Percentiles rank a stretch among this genome's conserved stretches.
phyloP scores from a whole-genome alignment of 1,140 invertebrate species.

The Globodera ellingtonae region DNA sequence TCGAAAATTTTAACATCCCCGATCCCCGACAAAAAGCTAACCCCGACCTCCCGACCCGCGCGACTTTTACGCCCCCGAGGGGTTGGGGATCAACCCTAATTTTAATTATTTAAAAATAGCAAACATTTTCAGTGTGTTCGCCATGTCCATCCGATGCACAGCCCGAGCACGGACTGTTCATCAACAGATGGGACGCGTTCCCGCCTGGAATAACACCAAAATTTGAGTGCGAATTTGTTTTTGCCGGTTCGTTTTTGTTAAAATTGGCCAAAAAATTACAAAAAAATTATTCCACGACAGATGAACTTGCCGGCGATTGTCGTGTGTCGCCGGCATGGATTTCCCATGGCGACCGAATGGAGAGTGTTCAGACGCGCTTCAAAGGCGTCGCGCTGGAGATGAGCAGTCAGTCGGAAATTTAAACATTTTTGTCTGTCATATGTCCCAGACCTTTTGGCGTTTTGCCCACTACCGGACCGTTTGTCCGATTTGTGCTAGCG shows the following conservation, averaged over 20 bases:
- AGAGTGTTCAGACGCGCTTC: constrained; percentile 65
- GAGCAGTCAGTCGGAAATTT: constrained; percentile 16
- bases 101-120: too few species aligned
- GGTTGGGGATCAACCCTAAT: too few species aligned
- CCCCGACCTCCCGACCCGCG: too few species aligned
- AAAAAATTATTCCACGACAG: constrained; percentile 30
- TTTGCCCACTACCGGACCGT: too few species aligned
- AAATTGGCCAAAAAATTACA: too few species aligned
- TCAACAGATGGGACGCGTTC: constrained; percentile 70
- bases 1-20: too few species aligned
- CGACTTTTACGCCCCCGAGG: too few species aligned
- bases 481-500: too few species aligned
- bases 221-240: constrained; percentile 65
- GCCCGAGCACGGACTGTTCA: constrained; percentile 69
- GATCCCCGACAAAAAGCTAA: too few species aligned
- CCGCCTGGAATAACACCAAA: constrained; percentile 68
- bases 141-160: constrained; percentile 69
- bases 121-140: constrained; percentile 66
- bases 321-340: constrained; percentile 56
- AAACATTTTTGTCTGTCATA: too few species aligned
- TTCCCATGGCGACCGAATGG: constrained; percentile 52
- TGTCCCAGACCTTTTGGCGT: too few species aligned
- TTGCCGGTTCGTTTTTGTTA: constrained; percentile 39
- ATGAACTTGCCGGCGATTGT: constrained; percentile 45
- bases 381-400: constrained; percentile 62